Evolutionary conservation across 2,797 vertebrate genomes (phyloP), one percentile per base, ranked within the genome.

Genomic region (Dryobates pubescens): DNA sequence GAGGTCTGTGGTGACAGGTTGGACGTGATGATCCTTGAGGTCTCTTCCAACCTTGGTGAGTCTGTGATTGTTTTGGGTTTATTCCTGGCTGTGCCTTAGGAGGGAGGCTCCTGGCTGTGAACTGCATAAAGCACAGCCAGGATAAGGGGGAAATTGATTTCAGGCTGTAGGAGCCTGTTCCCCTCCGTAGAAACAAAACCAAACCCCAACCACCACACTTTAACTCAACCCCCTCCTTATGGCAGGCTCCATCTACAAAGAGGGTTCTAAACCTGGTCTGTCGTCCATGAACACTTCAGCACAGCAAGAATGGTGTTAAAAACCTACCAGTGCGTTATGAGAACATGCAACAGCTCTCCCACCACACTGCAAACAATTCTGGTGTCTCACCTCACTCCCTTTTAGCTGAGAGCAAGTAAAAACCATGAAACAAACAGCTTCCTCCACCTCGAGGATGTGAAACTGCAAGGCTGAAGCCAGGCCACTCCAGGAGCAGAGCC

Each of bases 351-450:
- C 10, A n/a, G 63, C 19, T n/a, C 41, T 65, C 16, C 15, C 29
- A 15, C 23, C 22, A 1, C 34, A 0, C 24, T 23, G 11, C 63
- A 67, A 26, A 17, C n/a, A n/a, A 2, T 12, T 5, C 20, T 3
- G 0, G 18, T 23, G 22, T 3, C 7, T 15, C 3, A 32, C 29
- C 17, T 26, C 30, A 5, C 63, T 49, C 64, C 8, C 3, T 7
- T 41, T 8, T 3, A 2, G 17, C 34, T 29, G 8, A 9, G 6
- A 32, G 3, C 30, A 27, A 49, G 19, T 12, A 51, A 24, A 57
- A n/a, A 29, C 10, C 1, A 10, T 1, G 2, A 36, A 13, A 6
- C 0, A 0, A 29, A 1, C 3, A 13, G 8, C n/a, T 65, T 10
- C 26, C 23, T 3, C 5, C 30, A 56, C 17, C 24, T 36, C 51